A percentile compares a stretch with the other conserved stretches of the same genome.
phyloP scores from a whole-genome alignment of 1,140 invertebrate species.

The Drosophila guanche region DNA sequence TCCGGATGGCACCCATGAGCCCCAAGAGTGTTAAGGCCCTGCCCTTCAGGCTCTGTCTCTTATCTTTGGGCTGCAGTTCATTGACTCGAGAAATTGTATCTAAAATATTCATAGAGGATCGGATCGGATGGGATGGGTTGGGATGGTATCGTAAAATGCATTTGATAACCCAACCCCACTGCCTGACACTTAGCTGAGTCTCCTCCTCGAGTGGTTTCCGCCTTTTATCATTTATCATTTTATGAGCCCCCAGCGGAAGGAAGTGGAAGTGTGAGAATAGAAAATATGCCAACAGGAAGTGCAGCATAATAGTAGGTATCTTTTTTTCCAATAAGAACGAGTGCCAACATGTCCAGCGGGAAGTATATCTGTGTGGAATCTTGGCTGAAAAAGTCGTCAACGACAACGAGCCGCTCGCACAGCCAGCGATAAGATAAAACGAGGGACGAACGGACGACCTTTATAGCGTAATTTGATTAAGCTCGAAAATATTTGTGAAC shows the following conservation, averaged over 20 bases:
- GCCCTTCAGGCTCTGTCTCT: conserved; percentile 42
- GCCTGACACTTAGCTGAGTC: conserved; percentile 47
- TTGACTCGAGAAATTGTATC: conserved; percentile 61
- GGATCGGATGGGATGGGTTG: conserved; percentile 1
- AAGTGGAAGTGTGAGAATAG: conserved; percentile 70
- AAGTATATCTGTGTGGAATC: conserved; percentile 45
- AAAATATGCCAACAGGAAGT: conserved; percentile 65
- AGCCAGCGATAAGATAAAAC: conserved; percentile 65
- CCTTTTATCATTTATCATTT: conserved; percentile 41
- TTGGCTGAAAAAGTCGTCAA: conserved; percentile 35
- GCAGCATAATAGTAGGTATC: conserved; percentile 56
- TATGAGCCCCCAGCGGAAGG: conserved; percentile 54
- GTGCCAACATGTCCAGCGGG: conserved; percentile 18
- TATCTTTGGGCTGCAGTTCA: conserved; percentile 70
- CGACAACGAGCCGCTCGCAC: conserved; percentile 4
- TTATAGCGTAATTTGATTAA: conserved; percentile 82
- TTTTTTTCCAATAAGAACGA: conserved; percentile 55
- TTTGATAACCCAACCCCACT: conserved; percentile 53
- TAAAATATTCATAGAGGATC: conserved; percentile 49
- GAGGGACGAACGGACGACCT: conserved; percentile 65
- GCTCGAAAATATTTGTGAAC: conserved; percentile 74
- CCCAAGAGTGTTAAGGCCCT: conserved; percentile 32
- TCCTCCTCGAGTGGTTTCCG: conserved; percentile 57
- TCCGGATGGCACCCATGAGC: no score
- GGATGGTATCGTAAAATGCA: conserved; percentile 59